Conservation (phyloP, 2,888 invertebrate species). For the Cantharis nigra region DNA sequence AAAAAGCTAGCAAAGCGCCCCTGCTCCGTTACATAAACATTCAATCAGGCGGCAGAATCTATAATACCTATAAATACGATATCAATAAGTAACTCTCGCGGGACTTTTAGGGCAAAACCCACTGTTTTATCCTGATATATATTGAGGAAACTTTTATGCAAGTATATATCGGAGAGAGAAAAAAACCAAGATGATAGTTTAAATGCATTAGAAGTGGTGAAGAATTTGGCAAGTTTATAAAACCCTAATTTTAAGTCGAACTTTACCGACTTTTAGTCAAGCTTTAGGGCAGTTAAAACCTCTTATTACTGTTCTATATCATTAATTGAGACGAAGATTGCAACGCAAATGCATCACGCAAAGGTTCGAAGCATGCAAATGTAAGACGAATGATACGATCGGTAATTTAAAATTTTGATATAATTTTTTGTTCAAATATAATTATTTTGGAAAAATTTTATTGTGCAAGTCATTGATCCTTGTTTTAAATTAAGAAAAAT, state of each 20-base stretch:
- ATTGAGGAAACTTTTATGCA: slow-evolving; percentile 49
- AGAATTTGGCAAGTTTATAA: slow-evolving; percentile 10
- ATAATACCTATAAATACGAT: slow-evolving; percentile 57
- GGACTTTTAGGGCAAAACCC: slow-evolving; percentile 45
- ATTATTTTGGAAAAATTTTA: neutral
- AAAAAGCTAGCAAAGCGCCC: slow-evolving; percentile 32
- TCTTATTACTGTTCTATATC: slow-evolving; percentile 16
- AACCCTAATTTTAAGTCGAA: slow-evolving; percentile 10
- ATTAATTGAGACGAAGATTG: slow-evolving; percentile 11
- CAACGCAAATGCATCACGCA: slow-evolving; percentile 17
- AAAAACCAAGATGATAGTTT: neutral
- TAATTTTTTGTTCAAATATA: neutral
- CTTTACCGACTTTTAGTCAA: slow-evolving; percentile 8
- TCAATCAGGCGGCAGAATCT: slow-evolving; percentile 53
- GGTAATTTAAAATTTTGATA: neutral
- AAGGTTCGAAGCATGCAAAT: neutral
- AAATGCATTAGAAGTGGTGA: slow-evolving; percentile 2
- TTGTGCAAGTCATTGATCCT: slow-evolving; percentile 26
- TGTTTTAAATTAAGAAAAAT: slow-evolving; percentile 26
- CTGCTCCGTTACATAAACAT: slow-evolving; percentile 52
- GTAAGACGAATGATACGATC: neutral
- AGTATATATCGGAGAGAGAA: slow-evolving; percentile 11
- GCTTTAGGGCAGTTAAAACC: slow-evolving; percentile 15
- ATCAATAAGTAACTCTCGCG: slow-evolving; percentile 55
- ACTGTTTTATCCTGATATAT: slow-evolving; percentile 55